A percentile compares a stretch with the other conserved stretches of the same genome.
phyloP scores from a whole-genome alignment of 2,797 vertebrate species.

The Toxotes lorentzi region DNA sequence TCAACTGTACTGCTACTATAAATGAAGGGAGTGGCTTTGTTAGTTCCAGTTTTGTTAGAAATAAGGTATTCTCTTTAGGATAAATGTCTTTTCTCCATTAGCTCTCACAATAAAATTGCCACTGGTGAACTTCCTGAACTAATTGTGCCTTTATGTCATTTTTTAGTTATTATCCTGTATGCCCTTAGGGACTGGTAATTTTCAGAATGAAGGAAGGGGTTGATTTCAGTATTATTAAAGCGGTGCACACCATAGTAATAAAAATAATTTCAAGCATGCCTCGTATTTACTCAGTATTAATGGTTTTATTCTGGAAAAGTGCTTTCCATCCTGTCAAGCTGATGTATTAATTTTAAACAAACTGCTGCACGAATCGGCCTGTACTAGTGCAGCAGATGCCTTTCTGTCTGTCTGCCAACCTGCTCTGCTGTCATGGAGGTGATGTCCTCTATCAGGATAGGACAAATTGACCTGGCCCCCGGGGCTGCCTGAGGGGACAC shows the following conservation, averaged over 20 bases:
- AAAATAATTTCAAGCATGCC: not conserved
- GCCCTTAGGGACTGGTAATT: slow-evolving; percentile 8
- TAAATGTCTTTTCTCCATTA: not conserved
- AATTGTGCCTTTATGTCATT: slow-evolving; percentile 26
- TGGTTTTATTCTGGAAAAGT: slow-evolving; percentile 19
- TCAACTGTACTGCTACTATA: not conserved
- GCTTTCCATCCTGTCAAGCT: not conserved
- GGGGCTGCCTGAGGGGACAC: slow-evolving; percentile 62
- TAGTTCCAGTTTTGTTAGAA: not conserved
- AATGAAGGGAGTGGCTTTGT: not conserved
- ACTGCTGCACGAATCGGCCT: slow-evolving; percentile 7
- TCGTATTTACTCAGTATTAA: slow-evolving; percentile 34
- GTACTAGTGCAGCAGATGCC: slow-evolving; percentile 35
- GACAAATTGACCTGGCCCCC: slow-evolving; percentile 65
- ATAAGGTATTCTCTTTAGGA: not conserved
- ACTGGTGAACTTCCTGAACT: not conserved
- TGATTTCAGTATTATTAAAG: slow-evolving; percentile 35
- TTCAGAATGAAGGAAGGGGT: not conserved
- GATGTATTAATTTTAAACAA: slow-evolving; percentile 19
- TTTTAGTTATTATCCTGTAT: slow-evolving; percentile 30
- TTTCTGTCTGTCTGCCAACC: slow-evolving; percentile 25
- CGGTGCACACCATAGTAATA: not conserved
- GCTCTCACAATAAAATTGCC: not conserved
- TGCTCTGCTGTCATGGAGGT: slow-evolving; percentile 59
- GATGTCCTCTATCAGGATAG: slow-evolving; percentile 65